Base-by-base conservation (phyloP, 2,888 invertebrate species). In the Aporophyla lueneburgensis region DNA sequence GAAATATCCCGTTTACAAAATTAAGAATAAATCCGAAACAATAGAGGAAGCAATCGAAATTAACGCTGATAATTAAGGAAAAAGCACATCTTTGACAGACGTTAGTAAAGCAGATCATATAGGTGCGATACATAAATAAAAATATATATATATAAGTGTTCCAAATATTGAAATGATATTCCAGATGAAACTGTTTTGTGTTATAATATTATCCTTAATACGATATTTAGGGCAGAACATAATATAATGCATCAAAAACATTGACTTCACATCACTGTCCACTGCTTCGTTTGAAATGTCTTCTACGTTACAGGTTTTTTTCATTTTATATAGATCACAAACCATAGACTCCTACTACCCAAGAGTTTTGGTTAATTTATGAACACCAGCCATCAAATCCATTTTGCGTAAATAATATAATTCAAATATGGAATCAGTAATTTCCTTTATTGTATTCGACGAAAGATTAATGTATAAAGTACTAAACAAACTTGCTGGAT, bases 221-320 rank as follows among this genome's bases (percentile, higher is more conserved):
- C 14, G 19, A 19, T 74, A 74, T 49, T 73, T 73, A 10, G 74
- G 75, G n/a, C 27, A 53, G 4, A 61, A 46, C 40, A 14, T 74
- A 27, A 6, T 10, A 19, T 19, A 74, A 2, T 61, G 75, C 75
- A 74, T 43, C n/a, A 73, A 49, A 40, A 73, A 19, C 33, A 6
- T 73, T 2, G 10, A 27, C 10, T 74, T 59, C 14, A 74, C 27
- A 27, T 74, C 27, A 43, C n/a, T 43, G 43, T 74, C 74, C 19
- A 74, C 51, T 0, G 4, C 43, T 5, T 46, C 46, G 5, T 19
- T 19, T 7, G 33, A 56, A 27, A 46, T 1, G 10, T 46, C 43
- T 46, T 1, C 43, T 46, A 46, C 12, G 43, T 46, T 46, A 3
- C 2, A 12, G 43, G 10, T 46, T 46, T 53, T 53, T 53, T 9